Evolutionary conservation across 1,140 invertebrate species (phyloP).

Genomic region (Penaeus japonicus): DNA sequence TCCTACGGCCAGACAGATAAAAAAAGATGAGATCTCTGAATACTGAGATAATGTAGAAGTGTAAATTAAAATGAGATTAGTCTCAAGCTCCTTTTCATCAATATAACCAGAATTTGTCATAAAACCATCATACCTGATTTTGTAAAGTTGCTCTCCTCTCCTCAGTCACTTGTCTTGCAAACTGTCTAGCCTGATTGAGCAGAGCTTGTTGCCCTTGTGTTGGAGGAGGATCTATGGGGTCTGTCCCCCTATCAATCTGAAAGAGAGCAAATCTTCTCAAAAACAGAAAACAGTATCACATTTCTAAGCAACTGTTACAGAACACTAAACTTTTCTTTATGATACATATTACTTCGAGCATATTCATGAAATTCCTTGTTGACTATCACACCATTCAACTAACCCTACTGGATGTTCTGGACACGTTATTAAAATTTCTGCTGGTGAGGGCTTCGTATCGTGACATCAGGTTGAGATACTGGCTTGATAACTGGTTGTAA

Average conservation of each 20-base stretch:
- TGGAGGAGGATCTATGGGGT: slow-evolving; percentile 67
- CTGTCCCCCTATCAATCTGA: slow-evolving; percentile 73
- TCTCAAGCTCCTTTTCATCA: no score
- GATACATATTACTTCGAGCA: no score
- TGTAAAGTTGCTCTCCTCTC: neutral
- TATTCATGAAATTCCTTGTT: no score
- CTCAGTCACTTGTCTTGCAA: slow-evolving; percentile 25
- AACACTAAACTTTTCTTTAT: no score
- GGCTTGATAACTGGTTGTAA: slow-evolving; percentile 66
- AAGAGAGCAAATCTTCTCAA: slow-evolving; percentile 47
- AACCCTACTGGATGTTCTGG: neutral
- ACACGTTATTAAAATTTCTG: neutral
- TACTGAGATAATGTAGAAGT: no score
- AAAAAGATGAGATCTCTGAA: neutral
- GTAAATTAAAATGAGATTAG: no score
- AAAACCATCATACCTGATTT: neutral
- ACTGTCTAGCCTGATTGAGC: slow-evolving; percentile 22
- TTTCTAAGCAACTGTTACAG: neutral
- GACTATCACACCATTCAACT: neutral
- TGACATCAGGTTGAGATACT: slow-evolving; percentile 60
- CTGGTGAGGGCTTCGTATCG: slow-evolving; percentile 42
- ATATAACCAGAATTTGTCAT: no score
- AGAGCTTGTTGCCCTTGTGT: neutral
- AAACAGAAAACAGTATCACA: neutral
- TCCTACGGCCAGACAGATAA: neutral